Evolutionary conservation across 2,113 vertebrate species (phyloP).

Genomic region (Phyllostomus hastatus): DNA sequence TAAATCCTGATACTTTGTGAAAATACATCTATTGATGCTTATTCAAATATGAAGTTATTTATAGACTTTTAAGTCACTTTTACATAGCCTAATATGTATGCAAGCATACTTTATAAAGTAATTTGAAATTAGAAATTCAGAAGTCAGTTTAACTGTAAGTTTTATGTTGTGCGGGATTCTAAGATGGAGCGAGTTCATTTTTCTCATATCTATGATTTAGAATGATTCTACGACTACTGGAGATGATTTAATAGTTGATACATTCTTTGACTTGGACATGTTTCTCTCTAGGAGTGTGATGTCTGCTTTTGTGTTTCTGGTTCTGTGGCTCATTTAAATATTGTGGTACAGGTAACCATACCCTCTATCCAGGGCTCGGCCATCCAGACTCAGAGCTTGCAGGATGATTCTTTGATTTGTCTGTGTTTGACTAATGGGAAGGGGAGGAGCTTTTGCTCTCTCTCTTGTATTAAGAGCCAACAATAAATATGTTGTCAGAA

Average conservation of each 20-base stretch:
- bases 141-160: background rate
- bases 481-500: slow-evolving; percentile 19
- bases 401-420: background rate
- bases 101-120: background rate
- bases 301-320: background rate
- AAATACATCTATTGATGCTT: background rate
- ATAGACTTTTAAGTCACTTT: background rate
- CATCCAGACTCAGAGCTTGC: background rate
- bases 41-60: background rate
- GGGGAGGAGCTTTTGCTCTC: background rate
- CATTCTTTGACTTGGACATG: background rate
- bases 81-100: background rate
- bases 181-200: background rate
- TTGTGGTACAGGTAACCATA: background rate
- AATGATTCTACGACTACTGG: background rate
- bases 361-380: background rate
- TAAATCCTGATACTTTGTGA: slow-evolving; percentile 39
- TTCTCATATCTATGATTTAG: background rate
- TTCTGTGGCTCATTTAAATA: background rate
- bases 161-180: background rate
- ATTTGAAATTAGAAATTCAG: background rate
- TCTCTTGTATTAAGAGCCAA: background rate
- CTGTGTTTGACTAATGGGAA: background rate
- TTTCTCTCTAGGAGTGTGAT: background rate
- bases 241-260: background rate